phyloP scores from a whole-genome alignment of 1,140 invertebrate species.

The Babylonia areolata region DNA sequence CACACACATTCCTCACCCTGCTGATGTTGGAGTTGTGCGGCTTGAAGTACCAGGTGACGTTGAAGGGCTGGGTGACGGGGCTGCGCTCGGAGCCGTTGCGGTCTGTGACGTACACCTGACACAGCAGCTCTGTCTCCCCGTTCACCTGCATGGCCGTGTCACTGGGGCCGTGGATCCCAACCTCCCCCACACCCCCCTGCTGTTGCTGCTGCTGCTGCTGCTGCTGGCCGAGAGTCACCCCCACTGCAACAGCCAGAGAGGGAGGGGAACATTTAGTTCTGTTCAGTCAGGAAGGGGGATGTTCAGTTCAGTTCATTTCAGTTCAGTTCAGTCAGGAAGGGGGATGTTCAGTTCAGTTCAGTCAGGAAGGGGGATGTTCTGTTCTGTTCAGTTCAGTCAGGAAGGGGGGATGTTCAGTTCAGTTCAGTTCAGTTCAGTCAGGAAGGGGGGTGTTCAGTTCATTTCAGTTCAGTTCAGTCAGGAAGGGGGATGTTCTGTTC shows the following conservation, averaged over 20 bases:
- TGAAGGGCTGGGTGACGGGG: conserved; percentile 15
- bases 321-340: too few species aligned
- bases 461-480: too few species aligned
- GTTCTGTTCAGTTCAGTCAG: background rate
- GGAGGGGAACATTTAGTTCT: too few species aligned
- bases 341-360: too few species aligned
- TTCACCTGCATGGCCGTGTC: conserved; percentile 30
- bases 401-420: background rate
- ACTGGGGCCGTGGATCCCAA: conserved; percentile 28
- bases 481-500: too few species aligned
- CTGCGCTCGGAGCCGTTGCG: background rate
- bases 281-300: too few species aligned
- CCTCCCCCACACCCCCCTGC: background rate
- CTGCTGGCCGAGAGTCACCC: too few species aligned
- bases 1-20: conserved; percentile 21
- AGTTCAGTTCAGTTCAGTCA: too few species aligned
- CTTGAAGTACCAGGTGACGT: conserved; percentile 38
- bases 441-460: too few species aligned
- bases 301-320: too few species aligned
- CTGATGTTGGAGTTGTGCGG: conserved; percentile 19
- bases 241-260: background rate
- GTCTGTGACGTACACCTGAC: conserved; percentile 19
- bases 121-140: conserved; percentile 23
- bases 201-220: too few species aligned
- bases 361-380: too few species aligned